These are phyloP conservation scores for Pseudomyrmex flavicornis DNA, from an alignment of 1,140 invertebrate species.

Conservation along the genomic window DNA sequence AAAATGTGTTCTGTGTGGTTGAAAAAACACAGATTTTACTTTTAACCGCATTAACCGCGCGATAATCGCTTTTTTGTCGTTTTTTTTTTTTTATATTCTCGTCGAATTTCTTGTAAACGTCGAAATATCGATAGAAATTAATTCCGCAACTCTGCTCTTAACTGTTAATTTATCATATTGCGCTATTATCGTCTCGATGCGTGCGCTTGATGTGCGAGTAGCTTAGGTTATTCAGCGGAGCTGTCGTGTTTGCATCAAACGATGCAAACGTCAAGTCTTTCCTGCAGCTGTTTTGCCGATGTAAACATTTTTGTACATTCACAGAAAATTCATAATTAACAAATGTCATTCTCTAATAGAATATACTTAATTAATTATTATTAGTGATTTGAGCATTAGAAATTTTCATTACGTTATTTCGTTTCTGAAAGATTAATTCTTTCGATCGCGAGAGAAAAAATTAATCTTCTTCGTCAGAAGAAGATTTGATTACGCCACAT, in stretches of 20 bases:
- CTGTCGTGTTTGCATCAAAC: background rate
- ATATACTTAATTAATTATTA: too few species aligned
- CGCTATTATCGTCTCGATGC: constrained; percentile 17
- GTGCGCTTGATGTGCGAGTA: background rate
- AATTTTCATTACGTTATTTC: too few species aligned
- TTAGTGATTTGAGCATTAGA: too few species aligned
- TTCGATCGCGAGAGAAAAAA: too few species aligned
- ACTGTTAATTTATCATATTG: constrained; percentile 48
- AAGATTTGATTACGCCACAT: too few species aligned
- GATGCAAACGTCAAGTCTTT: constrained; percentile 23
- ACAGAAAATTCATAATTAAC: background rate
- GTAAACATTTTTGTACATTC: background rate
- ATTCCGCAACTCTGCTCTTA: background rate
- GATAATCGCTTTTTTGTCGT: too few species aligned
- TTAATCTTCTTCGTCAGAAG: too few species aligned
- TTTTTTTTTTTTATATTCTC: background rate
- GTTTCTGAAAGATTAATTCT: too few species aligned
- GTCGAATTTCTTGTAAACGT: background rate
- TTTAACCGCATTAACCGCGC: background rate
- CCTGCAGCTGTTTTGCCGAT: constrained; percentile 34
- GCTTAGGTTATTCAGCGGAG: constrained; percentile 26
- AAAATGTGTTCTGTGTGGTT: background rate
- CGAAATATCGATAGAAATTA: constrained; percentile 2
- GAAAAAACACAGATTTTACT: constrained; percentile 3
- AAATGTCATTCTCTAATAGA: background rate